Percentiles rank a stretch among this genome's conserved stretches.
phyloP scores from a whole-genome alignment of 2,113 vertebrate species.

The Ursus arctos region DNA sequence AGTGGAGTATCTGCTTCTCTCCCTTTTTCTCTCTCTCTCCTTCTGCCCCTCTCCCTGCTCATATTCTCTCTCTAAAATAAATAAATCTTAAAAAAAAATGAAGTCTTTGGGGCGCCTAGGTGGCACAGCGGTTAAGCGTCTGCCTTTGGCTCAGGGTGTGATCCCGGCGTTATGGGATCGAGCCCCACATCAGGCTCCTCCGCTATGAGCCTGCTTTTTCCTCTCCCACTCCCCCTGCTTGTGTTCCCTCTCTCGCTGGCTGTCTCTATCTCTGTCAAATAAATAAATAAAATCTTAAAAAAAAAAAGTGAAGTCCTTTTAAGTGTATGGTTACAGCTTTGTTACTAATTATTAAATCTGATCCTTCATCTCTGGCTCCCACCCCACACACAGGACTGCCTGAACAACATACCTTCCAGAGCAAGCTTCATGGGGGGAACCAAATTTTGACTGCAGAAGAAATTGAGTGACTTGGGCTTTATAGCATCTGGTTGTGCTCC shows the following conservation, averaged over 20 bases:
- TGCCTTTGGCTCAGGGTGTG: too few relatives aligned
- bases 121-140: too few relatives aligned
- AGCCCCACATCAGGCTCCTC: too few relatives aligned
- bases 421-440: background rate
- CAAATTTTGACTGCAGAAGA: background rate
- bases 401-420: background rate
- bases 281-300: background rate
- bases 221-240: background rate
- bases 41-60: background rate
- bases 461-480: background rate
- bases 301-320: background rate
- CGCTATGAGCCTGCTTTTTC: too few relatives aligned
- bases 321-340: slow-evolving; percentile 9
- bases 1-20: background rate
- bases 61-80: background rate
- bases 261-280: background rate
- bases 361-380: background rate
- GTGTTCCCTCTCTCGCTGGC: background rate
- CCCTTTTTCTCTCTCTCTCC: background rate
- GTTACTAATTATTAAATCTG: slow-evolving; percentile 5
- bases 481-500: background rate
- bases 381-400: background rate
- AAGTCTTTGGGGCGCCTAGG: background rate
- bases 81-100: background rate
- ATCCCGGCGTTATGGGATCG: too few relatives aligned